Conservation (phyloP, 2,888 invertebrate genomes). For the Diadromus collaris region DNA sequence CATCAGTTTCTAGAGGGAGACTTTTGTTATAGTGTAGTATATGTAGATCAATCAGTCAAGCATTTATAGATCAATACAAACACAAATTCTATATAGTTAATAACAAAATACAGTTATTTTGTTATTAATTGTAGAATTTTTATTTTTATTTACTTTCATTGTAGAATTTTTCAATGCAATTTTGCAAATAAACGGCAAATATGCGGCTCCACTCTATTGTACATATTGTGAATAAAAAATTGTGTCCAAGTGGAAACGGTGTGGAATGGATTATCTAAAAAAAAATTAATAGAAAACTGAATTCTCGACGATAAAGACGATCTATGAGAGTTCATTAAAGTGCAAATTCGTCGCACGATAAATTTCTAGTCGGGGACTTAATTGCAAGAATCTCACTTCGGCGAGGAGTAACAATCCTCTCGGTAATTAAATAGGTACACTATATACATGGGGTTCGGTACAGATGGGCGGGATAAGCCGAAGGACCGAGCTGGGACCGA, state of each 20-base stretch:
- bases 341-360: constrained; percentile 38
- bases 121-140: too few species aligned
- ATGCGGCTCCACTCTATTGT: too few species aligned
- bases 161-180: too few species aligned
- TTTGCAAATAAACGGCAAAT: too few species aligned
- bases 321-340: not conserved
- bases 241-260: not conserved
- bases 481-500: constrained; percentile 17
- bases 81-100: too few species aligned
- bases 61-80: too few species aligned
- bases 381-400: constrained; percentile 45
- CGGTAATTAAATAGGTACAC: constrained; percentile 49
- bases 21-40: too few species aligned
- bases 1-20: too few species aligned
- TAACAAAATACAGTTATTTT: too few species aligned
- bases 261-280: not conserved
- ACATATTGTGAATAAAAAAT: not conserved
- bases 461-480: not conserved
- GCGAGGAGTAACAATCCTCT: constrained; percentile 25
- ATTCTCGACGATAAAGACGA: not conserved
- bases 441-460: constrained; percentile 1
- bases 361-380: constrained; percentile 43
- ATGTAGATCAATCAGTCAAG: too few species aligned
- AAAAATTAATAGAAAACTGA: not conserved
- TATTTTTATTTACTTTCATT: too few species aligned